Conservation (phyloP, 2,797 vertebrate species). For the Heterohyrax brucei region DNA sequence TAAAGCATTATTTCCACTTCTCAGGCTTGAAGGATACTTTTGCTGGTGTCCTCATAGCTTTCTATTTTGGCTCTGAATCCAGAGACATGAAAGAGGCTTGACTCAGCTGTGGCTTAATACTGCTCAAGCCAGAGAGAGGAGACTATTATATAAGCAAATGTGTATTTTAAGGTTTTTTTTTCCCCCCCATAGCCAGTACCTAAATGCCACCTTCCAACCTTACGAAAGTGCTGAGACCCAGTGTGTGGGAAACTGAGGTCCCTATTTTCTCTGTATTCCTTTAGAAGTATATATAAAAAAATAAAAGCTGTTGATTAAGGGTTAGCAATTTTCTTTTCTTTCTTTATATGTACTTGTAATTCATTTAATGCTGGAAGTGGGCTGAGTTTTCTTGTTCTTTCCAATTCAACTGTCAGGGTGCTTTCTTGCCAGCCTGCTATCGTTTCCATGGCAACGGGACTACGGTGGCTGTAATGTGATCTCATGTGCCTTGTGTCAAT, state of each 20-base stretch:
- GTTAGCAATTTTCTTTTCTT: slow-evolving; percentile 90
- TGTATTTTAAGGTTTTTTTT: slow-evolving; percentile 82
- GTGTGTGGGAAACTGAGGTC: slow-evolving; percentile 77
- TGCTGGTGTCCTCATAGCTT: slow-evolving; percentile 69
- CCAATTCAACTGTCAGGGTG: slow-evolving; percentile 90
- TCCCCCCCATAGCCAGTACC: slow-evolving; percentile 46
- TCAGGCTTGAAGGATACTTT: slow-evolving; percentile 77
- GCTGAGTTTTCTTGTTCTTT: slow-evolving; percentile 91
- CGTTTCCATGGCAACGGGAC: slow-evolving; percentile 89
- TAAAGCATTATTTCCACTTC: slow-evolving; percentile 61
- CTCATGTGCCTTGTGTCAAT: slow-evolving; percentile 87
- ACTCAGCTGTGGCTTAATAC: slow-evolving; percentile 83
- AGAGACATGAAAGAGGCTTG: slow-evolving; percentile 79
- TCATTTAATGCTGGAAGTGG: slow-evolving; percentile 90
- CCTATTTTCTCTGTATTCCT: slow-evolving; percentile 81
- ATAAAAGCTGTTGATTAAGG: slow-evolving; percentile 90
- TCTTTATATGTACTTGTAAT: slow-evolving; percentile 89
- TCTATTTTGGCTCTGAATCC: slow-evolving; percentile 85
- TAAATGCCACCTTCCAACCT: slow-evolving; percentile 81
- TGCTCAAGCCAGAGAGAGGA: slow-evolving; percentile 75
- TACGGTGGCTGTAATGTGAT: slow-evolving; percentile 84
- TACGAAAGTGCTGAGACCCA: slow-evolving; percentile 74
- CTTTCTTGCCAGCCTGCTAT: slow-evolving; percentile 90
- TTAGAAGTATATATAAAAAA: slow-evolving; percentile 86
- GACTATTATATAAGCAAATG: slow-evolving; percentile 83